Evolutionary conservation across 2,113 vertebrate species (phyloP), one percentile per base, ranked within the genome.

Genomic region (Equus przewalskii): DNA sequence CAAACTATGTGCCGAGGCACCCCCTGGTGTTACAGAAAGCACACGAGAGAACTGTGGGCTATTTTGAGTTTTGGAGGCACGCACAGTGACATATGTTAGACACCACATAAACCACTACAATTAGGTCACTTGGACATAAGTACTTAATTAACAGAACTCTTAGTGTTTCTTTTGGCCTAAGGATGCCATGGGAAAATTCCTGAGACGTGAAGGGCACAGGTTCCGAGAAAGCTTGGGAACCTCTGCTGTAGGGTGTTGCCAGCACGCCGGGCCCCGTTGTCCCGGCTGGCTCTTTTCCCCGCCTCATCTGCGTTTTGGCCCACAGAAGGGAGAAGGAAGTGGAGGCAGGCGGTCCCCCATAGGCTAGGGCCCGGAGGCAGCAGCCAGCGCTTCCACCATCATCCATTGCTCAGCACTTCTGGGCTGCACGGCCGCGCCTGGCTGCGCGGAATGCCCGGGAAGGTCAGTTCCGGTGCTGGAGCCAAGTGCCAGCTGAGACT

Each of bases 341-440:
- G 1, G 78, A 36, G 46, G 13, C 28, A 2, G 24, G 70, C 19
- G 70, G 44, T 51, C 6, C 12, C 6, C 1, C 11, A 5, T 22
- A 13, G 30, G 19, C 36, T 1, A 41, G 41, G 58, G 7, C 33
- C 36, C 1, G 3, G 49, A 51, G 78, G 72, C 73, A 41, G 9
- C 7, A 73, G 33, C n/a, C 28, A 24, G 7, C 30, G 0, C n/a
- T 2, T 18, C 44, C 51, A 26, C 56, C 6, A 13, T 5, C 24
- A 56, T 36, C n/a, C 21, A 3, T 36, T 87, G 75, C 13, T 10
- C 1, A 0, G 84, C 3, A 4, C 24, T n/a, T 33, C 36, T 49
- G 0, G 0, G 82, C 11, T 4, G 4, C 12, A 1, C 82, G 30
- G 26, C 60, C 0, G 0, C 5, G 16, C 26, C 46, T 56, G 58